These are phyloP conservation scores for Fistularia tabacaria DNA, from an alignment of 2,797 vertebrate genomes.

Conservation along the genomic window DNA sequence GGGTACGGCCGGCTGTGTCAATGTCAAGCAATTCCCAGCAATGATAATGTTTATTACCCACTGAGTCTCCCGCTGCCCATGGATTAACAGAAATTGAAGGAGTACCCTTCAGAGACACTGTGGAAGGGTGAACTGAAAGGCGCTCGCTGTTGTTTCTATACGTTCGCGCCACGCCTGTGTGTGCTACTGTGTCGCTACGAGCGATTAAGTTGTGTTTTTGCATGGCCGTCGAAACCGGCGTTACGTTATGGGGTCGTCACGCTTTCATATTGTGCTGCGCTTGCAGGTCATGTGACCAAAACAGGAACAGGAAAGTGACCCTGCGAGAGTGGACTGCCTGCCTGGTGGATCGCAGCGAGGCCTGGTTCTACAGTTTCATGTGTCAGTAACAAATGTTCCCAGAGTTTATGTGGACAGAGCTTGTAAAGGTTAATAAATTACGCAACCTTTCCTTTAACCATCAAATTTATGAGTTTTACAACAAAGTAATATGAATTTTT, in stretches of 20 bases:
- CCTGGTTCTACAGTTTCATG: constrained; percentile 67
- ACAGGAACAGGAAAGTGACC: constrained; percentile 76
- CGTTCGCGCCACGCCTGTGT: not conserved
- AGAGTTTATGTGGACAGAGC: not conserved
- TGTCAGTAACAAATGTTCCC: constrained; percentile 52
- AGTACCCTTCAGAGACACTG: constrained; percentile 67
- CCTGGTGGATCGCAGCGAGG: constrained; percentile 70
- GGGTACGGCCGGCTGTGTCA: constrained; percentile 63
- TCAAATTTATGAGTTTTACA: not conserved
- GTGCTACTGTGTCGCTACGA: not conserved
- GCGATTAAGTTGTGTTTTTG: too few species aligned
- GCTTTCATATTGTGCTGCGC: constrained; percentile 1
- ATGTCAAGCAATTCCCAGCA: constrained; percentile 74
- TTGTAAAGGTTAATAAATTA: not conserved
- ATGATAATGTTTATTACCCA: constrained; percentile 77
- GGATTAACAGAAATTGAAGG: constrained; percentile 70
- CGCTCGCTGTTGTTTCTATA: constrained; percentile 14
- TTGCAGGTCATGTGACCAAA: constrained; percentile 71
- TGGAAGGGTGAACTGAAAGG: constrained; percentile 47
- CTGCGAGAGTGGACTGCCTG: constrained; percentile 73
- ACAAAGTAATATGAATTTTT: too few species aligned
- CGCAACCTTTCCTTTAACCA: not conserved
- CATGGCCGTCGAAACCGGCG: too few species aligned
- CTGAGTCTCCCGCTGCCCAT: constrained; percentile 63
- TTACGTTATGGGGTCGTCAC: too few species aligned